These are phyloP conservation scores for Channallabes apus DNA, from an alignment of 2,797 vertebrate genomes.

Conservation along the genomic window DNA sequence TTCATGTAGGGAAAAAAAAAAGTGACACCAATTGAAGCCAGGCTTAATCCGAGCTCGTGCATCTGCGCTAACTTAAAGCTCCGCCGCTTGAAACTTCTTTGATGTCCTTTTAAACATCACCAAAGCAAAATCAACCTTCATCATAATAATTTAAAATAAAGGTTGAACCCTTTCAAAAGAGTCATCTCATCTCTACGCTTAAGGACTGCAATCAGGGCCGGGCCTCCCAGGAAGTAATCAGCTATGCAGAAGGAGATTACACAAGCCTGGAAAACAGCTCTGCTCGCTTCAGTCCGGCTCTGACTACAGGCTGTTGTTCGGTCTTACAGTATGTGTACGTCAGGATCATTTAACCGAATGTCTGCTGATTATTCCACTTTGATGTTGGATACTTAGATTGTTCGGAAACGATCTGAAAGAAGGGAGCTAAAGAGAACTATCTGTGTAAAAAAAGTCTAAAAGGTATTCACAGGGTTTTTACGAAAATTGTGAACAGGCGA, in stretches of 20 bases:
- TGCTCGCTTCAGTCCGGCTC: slow-evolving; percentile 15
- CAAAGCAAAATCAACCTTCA: slow-evolving; percentile 30
- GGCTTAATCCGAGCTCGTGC: slow-evolving; percentile 51
- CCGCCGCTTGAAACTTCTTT: slow-evolving; percentile 35
- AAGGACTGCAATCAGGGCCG: background rate
- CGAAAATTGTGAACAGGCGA: background rate
- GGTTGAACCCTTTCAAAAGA: background rate
- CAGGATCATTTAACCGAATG: slow-evolving; percentile 40
- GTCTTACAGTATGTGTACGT: slow-evolving; percentile 28
- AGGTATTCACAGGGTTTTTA: background rate
- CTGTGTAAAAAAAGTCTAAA: background rate
- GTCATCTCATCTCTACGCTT: background rate
- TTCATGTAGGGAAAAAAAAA: slow-evolving; percentile 53
- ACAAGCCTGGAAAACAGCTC: slow-evolving; percentile 40
- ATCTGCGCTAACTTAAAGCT: slow-evolving; percentile 58
- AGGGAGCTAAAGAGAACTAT: background rate
- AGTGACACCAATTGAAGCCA: slow-evolving; percentile 63
- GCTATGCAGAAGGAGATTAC: slow-evolving; percentile 23
- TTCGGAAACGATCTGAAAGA: slow-evolving; percentile 15
- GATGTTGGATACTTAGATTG: slow-evolving; percentile 38
- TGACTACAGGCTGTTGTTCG: slow-evolving; percentile 18
- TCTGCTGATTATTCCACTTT: slow-evolving; percentile 43
- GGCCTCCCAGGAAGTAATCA: slow-evolving; percentile 25
- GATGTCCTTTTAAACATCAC: slow-evolving; percentile 43
- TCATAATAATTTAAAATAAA: background rate